Percentiles rank a stretch among this genome's conserved stretches.
Conservation (phyloP, 2,888 invertebrate species). For the Platynereis dumerilii region DNA sequence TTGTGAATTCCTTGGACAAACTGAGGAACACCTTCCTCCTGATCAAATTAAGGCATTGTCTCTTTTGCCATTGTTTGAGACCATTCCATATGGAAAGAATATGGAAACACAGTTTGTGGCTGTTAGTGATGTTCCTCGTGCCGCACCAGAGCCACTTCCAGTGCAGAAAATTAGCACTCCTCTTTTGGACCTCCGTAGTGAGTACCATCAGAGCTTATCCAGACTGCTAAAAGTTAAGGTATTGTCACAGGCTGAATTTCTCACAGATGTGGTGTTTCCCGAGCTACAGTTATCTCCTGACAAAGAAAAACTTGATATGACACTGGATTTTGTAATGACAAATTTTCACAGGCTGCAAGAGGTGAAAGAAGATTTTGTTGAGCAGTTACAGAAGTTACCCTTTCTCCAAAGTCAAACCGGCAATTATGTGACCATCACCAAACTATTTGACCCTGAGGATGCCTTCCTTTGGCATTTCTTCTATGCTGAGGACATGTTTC, state of each 20-base stretch:
- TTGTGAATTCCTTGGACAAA: too few relatives aligned
- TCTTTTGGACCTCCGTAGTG: conserved; percentile 21
- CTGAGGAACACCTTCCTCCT: too few relatives aligned
- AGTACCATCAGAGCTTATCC: conserved; percentile 20
- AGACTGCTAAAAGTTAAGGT: conserved; percentile 23
- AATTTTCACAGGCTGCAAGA: conserved; percentile 16
- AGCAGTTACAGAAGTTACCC: conserved; percentile 24
- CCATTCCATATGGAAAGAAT: too few relatives aligned
- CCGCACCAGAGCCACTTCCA: conserved; percentile 21
- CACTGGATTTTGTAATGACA: conserved; percentile 29
- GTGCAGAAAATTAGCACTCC: conserved; percentile 6
- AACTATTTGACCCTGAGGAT: conserved; percentile 40
- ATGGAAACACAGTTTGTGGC: conserved; percentile 19
- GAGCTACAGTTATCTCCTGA: conserved; percentile 15
- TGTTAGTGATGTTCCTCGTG: conserved; percentile 23
- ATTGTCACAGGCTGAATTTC: not conserved
- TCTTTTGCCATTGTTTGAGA: too few relatives aligned
- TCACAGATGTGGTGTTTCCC: conserved; percentile 20
- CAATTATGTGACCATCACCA: conserved; percentile 18
- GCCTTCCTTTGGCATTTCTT: conserved; percentile 31
- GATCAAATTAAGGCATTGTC: too few relatives aligned
- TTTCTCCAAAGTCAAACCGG: conserved; percentile 32
- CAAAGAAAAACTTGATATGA: conserved; percentile 15
- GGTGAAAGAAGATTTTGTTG: not conserved
- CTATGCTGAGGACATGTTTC: conserved; percentile 36